phyloP scores from a whole-genome alignment of 2,113 vertebrate genomes.

The Charina bottae region DNA sequence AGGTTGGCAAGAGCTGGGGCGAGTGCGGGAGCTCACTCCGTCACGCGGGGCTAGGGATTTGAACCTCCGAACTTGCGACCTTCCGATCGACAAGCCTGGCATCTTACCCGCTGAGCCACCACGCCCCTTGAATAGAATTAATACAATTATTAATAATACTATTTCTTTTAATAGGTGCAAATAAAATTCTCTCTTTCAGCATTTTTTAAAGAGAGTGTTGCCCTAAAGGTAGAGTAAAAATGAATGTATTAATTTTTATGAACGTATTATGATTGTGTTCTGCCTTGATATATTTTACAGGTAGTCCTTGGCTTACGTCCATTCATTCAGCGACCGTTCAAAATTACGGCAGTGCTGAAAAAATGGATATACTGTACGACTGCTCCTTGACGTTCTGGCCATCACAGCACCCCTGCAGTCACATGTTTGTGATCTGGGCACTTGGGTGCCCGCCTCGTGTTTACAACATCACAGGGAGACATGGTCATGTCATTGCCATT shows the following conservation, averaged over 20 bases:
- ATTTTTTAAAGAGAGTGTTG: not conserved
- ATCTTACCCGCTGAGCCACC: too few relatives aligned
- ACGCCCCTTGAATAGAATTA: not conserved
- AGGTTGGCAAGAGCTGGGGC: too few relatives aligned
- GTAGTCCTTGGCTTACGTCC: not conserved
- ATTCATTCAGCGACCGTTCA: not conserved
- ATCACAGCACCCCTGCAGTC: not conserved
- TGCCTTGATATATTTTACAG: not conserved
- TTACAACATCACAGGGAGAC: too few relatives aligned
- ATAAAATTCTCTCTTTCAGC: not conserved
- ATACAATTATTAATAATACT: not conserved
- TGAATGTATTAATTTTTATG: not conserved
- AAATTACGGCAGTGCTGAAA: not conserved
- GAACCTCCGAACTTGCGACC: too few relatives aligned
- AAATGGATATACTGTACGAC: not conserved
- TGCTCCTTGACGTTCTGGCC: not conserved
- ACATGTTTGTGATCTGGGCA: not conserved
- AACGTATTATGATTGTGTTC: not conserved
- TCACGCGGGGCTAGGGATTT: too few relatives aligned
- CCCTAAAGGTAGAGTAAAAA: not conserved
- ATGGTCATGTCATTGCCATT: too few relatives aligned
- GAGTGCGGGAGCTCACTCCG: too few relatives aligned
- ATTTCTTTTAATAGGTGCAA: not conserved
- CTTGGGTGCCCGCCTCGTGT: not conserved
- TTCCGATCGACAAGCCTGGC: too few relatives aligned